Conservation (phyloP, 2,113 vertebrate genomes). For the Sebastes schlegelii region DNA sequence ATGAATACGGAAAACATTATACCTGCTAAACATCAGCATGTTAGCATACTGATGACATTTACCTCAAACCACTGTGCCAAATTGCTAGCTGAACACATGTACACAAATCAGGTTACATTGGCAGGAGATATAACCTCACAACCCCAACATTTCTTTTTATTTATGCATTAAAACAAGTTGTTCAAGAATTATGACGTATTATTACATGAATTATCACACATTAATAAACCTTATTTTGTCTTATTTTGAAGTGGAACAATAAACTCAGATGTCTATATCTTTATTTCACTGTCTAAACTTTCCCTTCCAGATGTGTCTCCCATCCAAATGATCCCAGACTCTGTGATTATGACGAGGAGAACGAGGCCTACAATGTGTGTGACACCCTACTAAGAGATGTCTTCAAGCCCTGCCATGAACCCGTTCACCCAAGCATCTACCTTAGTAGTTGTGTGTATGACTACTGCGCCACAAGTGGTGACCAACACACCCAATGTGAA, state of each 20-base stretch:
- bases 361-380: conserved; percentile 75
- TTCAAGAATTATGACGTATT: background rate
- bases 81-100: too few species aligned
- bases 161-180: background rate
- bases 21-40: background rate
- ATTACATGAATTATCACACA: background rate
- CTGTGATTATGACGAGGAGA: conserved; percentile 68
- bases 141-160: background rate
- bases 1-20: background rate
- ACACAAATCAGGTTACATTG: too few species aligned
- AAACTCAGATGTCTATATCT: background rate
- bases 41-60: background rate
- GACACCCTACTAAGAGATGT: conserved; percentile 61
- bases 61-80: background rate
- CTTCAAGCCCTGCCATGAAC: conserved; percentile 80
- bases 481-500: conserved; percentile 75
- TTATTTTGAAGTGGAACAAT: background rate
- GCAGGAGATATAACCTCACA: background rate
- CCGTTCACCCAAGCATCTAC: conserved; percentile 78
- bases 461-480: conserved; percentile 78
- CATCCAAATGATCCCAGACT: conserved; percentile 59
- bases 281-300: background rate
- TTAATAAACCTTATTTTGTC: background rate
- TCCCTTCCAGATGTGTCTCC: conserved; percentile 72
- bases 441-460: conserved; percentile 82